A percentile compares a stretch with the other conserved stretches of the same genome.
Conservation (phyloP, 2,888 invertebrate genomes). For the Gari tellinella region DNA sequence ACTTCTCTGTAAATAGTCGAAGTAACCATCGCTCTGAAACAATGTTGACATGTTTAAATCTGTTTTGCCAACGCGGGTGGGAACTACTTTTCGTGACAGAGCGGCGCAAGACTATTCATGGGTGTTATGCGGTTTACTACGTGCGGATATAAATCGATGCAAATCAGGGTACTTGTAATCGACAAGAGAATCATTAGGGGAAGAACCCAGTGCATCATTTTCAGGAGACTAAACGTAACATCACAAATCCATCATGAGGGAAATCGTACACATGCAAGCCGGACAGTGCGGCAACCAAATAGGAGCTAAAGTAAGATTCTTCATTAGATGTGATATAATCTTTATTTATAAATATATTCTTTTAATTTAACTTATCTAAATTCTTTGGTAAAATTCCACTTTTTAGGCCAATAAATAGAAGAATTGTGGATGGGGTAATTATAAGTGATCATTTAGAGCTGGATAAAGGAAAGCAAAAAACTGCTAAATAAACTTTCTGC, state of each 20-base stretch:
- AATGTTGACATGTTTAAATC: conserved; percentile 42
- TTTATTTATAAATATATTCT: no score
- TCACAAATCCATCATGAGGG: conserved; percentile 66
- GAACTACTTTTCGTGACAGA: conserved; percentile 28
- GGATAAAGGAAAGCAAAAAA: no score
- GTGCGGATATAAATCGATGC: conserved; percentile 8
- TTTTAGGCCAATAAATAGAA: no score
- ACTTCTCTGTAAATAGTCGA: no score
- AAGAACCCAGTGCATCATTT: conserved; percentile 10
- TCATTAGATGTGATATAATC: no score
- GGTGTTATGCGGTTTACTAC: not conserved
- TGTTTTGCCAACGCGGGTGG: conserved; percentile 55
- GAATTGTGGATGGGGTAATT: no score
- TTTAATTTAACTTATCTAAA: no score
- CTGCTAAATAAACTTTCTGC: no score
- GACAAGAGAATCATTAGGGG: not conserved
- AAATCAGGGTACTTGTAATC: not conserved
- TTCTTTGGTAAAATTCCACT: no score
- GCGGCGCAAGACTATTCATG: conserved; percentile 27
- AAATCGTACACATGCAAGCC: conserved; percentile 77
- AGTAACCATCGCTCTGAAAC: no score
- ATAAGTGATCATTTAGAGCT: no score
- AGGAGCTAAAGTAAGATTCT: conserved; percentile 70
- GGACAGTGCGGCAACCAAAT: conserved; percentile 78
- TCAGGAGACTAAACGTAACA: conserved; percentile 9